phyloP scores from a whole-genome alignment of 1,140 invertebrate species.

The Brachystomella parvula region DNA sequence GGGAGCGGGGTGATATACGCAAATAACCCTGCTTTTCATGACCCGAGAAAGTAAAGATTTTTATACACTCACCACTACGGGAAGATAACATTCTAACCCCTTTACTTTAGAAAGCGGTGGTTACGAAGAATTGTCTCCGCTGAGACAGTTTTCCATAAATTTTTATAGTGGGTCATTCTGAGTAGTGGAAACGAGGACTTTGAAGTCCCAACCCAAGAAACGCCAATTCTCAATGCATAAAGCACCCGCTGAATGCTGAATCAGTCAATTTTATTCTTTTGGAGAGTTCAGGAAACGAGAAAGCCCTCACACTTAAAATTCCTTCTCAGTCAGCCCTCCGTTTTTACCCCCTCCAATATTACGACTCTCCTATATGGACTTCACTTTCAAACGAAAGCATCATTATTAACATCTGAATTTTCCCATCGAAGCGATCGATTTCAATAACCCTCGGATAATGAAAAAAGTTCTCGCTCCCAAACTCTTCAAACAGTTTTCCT shows the following conservation, averaged over 20 bases:
- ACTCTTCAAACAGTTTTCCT: too few species aligned
- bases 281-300: too few species aligned
- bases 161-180: constrained; percentile 35
- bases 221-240: background rate
- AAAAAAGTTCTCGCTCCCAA: too few species aligned
- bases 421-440: too few species aligned
- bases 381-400: too few species aligned
- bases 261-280: constrained; percentile 28
- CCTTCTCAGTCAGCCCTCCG: too few species aligned
- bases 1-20: background rate
- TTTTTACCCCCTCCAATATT: too few species aligned
- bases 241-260: constrained; percentile 17
- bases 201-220: background rate
- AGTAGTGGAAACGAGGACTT: constrained; percentile 9
- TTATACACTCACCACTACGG: background rate
- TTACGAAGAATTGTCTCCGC: constrained; percentile 13
- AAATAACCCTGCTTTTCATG: background rate
- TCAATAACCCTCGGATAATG: too few species aligned
- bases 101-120: constrained; percentile 1
- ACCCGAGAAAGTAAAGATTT: background rate
- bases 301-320: too few species aligned
- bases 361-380: too few species aligned
- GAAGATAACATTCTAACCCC: too few species aligned
- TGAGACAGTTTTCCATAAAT: constrained; percentile 34
- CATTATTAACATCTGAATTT: too few species aligned